Evolutionary conservation across 2,888 invertebrate genomes (phyloP), one percentile per base, ranked within the genome.

Genomic region (Platycheirus albimanus): DNA sequence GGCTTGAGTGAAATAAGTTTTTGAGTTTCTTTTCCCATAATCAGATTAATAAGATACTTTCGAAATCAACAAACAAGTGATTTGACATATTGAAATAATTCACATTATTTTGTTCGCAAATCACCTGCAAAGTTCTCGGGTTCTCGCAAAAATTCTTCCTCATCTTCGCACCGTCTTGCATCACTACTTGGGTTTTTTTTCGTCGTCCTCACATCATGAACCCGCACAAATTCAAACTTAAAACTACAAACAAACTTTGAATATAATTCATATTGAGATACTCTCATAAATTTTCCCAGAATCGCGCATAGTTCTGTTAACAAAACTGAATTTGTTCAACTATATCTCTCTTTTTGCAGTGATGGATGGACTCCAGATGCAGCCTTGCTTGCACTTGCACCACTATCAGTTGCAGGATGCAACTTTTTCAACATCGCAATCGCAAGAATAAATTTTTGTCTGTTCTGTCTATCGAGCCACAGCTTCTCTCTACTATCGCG

Each of bases 221-320:
- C 43, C 11, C 67, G n/a, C 71, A 36, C 71, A 66, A 66, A 30
- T 61, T 63, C 70, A 52, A 81, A 71, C 45, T 80, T 66, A 58
- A 24, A 58, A 51, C 28, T 10, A 51, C 38, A 61, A 83, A 78
- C 58, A 83, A 83, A 83, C 83, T 83, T 83, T 83, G 52, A 74
- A 83, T 69, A 83, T 83, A 74, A 78, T 83, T 83, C 83, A 78
- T 78, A 78, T 83, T 77, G 77, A 83, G 83, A 83, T 83, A 83
- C 78, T 78, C 64, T 78, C 78, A 74, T 69, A 77, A 77, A 74
- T 78, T 74, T 63, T 36, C 38, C 58, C 47, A 41, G 64, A 69
- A 74, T 56, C 64, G 78, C 77, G 72, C 67, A 83, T 74, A 83
- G 78, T 74, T 83, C 69, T 78, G 78, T 77, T 83, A 83, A 78